phyloP scores from a whole-genome alignment of 2,888 invertebrate species.

The Aricia artaxerxes region DNA sequence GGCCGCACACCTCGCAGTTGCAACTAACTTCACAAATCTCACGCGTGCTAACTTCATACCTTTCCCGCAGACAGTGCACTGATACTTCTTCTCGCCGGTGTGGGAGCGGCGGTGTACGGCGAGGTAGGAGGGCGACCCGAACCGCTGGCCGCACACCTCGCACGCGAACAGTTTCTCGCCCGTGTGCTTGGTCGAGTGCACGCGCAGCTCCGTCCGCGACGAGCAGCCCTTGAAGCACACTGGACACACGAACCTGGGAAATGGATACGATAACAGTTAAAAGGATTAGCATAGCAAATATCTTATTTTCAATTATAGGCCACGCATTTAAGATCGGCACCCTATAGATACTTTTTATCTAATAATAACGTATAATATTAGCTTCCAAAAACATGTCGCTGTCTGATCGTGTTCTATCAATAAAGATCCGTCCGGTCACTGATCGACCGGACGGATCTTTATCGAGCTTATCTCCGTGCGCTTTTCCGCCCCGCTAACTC shows the following conservation, averaged over 20 bases:
- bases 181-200: constrained; percentile 65
- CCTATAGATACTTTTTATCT: no score
- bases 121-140: constrained; percentile 69
- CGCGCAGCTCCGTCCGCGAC: constrained; percentile 70
- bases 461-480: no score
- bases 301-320: no score
- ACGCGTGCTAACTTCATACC: constrained; percentile 47
- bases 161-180: constrained; percentile 74
- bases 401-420: background rate
- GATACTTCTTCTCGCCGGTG: constrained; percentile 62
- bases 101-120: constrained; percentile 70
- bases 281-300: no score
- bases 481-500: no score
- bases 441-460: no score
- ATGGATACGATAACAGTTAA: background rate
- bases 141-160: constrained; percentile 62
- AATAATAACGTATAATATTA: no score
- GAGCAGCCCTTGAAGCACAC: constrained; percentile 72
- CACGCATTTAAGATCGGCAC: no score
- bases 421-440: no score
- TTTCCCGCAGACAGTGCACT: constrained; percentile 65
- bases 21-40: no score
- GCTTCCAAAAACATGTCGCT: background rate
- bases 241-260: constrained; percentile 66
- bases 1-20: constrained; percentile 58